Base-by-base conservation (phyloP, 2,113 vertebrate species). In the Pollachius pollachius region DNA sequence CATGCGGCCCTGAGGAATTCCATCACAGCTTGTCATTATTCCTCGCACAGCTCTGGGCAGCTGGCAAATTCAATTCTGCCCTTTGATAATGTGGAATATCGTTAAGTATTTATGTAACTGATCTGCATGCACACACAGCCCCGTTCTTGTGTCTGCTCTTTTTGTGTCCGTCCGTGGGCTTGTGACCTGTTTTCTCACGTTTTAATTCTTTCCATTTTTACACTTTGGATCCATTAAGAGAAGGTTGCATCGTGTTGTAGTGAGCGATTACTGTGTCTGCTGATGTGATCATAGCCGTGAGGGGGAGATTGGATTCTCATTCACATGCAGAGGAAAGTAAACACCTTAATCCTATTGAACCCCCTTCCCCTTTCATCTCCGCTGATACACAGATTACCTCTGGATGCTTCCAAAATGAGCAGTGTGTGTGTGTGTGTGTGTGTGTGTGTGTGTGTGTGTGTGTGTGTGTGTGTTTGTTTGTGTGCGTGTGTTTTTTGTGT, bases 61-160 rank as follows among this genome's bases (percentile, higher is more conserved):
- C 84, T 81, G 84, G 87, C 77, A 85, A 86, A 86, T 83, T 86
- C 84, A 74, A 72, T 82, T 83, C 80, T 80, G 75, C 77, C 82
- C 82, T 89, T 88, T 90, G 86, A 88, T 90, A 89, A 83, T 83
- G 81, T 81, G 81, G 61, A 85, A 77, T 77, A 84, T 74, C 84
- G 85, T 89, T 77, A 89, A 88, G 80, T 86, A 90, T 90, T 90
- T 83, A 89, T 90, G 83, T 73, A 81, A 61, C 77, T 41, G 71
- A 80, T 80, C 68, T 77, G 76, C 72, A 85, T 84, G 81, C 73
- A 62, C 74, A 71, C 74, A 70, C 67, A 73, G 62, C 65, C 34
- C 66, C 79, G 84, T 84, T 34, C 6, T 34, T 34, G 30, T 34
- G 6, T 34, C 30, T 34, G 30, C 30, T 34, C 30, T 34, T 34